These are phyloP conservation scores for Propithecus coquereli DNA, from an alignment of 2,113 vertebrate species.

Conservation along the genomic window DNA sequence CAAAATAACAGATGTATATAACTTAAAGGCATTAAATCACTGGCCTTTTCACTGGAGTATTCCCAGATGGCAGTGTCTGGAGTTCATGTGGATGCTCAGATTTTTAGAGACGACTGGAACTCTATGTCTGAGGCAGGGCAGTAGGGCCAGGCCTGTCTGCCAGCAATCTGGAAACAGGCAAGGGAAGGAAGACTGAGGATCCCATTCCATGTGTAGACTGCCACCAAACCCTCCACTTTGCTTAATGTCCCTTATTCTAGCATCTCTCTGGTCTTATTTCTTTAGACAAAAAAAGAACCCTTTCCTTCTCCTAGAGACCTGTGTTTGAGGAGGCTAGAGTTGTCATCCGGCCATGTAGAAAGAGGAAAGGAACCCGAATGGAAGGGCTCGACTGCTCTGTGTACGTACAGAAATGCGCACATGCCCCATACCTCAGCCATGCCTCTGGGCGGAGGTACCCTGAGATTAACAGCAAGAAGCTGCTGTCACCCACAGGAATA, in stretches of 20 bases:
- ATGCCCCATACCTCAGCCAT: neutral
- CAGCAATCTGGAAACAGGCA: neutral
- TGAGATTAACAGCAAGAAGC: neutral
- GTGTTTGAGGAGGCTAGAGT: neutral
- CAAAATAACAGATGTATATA: neutral
- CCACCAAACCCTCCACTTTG: neutral
- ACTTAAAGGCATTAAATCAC: neutral
- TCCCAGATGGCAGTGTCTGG: neutral
- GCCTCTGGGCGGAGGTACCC: neutral
- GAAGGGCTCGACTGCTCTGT: neutral
- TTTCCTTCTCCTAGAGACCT: neutral
- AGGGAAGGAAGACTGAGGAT: neutral
- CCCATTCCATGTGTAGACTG: neutral
- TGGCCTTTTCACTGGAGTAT: neutral
- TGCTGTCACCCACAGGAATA: no score
- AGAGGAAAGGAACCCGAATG: neutral
- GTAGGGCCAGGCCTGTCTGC: neutral
- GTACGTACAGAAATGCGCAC: neutral
- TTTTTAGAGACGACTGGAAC: neutral
- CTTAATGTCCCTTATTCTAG: neutral
- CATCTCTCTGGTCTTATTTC: neutral
- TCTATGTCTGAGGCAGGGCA: neutral
- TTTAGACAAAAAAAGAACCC: neutral
- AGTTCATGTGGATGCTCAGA: neutral
- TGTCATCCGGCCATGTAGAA: neutral